phyloP scores from a whole-genome alignment of 2,113 vertebrate genomes.

The Mormyrus iriodes region DNA sequence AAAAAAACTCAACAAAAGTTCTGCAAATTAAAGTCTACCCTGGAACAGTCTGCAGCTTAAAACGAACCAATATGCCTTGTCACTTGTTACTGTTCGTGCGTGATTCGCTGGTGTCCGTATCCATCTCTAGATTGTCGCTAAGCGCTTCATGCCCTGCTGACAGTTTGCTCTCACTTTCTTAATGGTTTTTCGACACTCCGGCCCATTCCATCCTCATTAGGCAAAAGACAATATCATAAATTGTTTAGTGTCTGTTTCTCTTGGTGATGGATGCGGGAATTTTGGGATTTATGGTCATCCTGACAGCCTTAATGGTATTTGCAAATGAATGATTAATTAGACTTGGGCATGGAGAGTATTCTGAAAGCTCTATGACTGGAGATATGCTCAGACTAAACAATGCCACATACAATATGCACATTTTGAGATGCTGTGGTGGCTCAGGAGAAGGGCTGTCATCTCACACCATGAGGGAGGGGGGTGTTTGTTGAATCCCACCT shows the following conservation, averaged over 20 bases:
- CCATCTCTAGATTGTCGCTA: conserved; percentile 4
- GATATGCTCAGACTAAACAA: conserved; percentile 30
- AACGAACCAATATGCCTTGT: too few relatives aligned
- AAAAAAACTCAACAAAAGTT: background rate
- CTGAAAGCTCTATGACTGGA: conserved; percentile 38
- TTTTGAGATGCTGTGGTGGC: background rate
- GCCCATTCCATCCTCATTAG: conserved; percentile 50
- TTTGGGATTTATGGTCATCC: conserved; percentile 51
- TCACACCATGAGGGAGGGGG: background rate
- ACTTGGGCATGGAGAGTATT: conserved; percentile 31
- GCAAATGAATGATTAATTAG: conserved; percentile 53
- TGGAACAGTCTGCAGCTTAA: background rate
- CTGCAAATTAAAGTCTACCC: background rate
- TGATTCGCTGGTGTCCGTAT: background rate
- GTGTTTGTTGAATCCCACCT: background rate
- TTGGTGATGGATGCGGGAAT: conserved; percentile 50
- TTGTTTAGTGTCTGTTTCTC: conserved; percentile 51
- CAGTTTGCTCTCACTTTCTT: conserved; percentile 31
- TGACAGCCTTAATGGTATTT: conserved; percentile 61
- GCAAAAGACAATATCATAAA: conserved; percentile 49
- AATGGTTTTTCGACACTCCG: conserved; percentile 34
- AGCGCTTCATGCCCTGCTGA: background rate
- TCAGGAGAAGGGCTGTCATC: background rate
- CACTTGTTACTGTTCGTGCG: background rate
- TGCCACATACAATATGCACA: conserved; percentile 5